phyloP scores from a whole-genome alignment of 2,888 invertebrate species.

The Calliopum simillimum region DNA sequence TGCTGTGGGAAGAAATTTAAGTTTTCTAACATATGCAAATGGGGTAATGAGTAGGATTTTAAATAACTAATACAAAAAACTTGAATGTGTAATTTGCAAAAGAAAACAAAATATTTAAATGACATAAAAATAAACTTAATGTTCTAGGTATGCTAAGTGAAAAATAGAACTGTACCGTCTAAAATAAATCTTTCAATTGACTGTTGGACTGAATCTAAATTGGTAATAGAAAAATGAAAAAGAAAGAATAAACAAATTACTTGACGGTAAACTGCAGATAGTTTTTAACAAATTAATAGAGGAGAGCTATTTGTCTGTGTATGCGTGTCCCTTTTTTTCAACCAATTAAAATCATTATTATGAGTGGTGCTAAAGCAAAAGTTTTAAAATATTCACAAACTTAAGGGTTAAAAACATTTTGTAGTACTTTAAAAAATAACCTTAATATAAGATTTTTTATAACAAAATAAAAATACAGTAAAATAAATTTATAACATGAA shows the following conservation, averaged over 20 bases:
- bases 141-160: not conserved
- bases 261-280: conserved; percentile 31
- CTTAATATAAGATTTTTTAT: conserved; percentile 20
- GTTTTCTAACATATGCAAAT: no score
- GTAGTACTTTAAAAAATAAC: conserved; percentile 30
- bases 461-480: conserved; percentile 36
- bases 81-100: not conserved
- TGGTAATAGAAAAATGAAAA: conserved; percentile 64
- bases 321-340: not conserved
- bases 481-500: conserved; percentile 12
- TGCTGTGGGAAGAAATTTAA: no score
- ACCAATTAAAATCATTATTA: not conserved
- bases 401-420: conserved; percentile 46
- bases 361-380: conserved; percentile 39
- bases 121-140: conserved; percentile 25
- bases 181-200: conserved; percentile 70
- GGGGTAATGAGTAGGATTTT: not conserved
- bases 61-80: not conserved
- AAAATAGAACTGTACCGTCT: conserved; percentile 67
- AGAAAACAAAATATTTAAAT: not conserved
- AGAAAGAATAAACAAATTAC: conserved; percentile 62
- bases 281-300: conserved; percentile 23
- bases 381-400: conserved; percentile 43
- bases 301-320: conserved; percentile 15
- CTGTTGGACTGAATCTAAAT: conserved; percentile 72